Base-by-base conservation (phyloP, 1,140 invertebrate genomes). In the Mactra quadrangularis region DNA sequence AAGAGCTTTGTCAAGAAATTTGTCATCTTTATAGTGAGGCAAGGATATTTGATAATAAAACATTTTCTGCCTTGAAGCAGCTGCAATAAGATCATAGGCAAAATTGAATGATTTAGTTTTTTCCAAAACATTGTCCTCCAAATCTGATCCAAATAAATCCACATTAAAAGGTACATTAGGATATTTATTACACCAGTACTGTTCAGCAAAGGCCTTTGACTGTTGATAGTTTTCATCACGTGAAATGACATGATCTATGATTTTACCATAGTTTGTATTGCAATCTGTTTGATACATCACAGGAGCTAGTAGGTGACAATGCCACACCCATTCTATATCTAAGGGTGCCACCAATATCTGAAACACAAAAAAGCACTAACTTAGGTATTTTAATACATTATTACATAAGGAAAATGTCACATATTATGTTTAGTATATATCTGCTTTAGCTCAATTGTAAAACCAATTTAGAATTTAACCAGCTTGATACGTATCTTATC, bases 281-380 rank as follows among this genome's bases (percentile, higher is more conserved):
- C 93, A 94, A 75, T 94, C 93, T 81, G 87, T 89, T 52, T 66
- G 86, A 78, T 94, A 94, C 53, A 70, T 47, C 15, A 86, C 60
- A 27, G 93, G 93, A 47, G 89, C 87, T 19, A 94, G 84, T 88
- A 94, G 90, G 66, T 92, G 93, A 50, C 89, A 90, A 77, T 94
- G 93, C 94, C 93, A 94, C 50, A 93, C 86, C 93, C 93, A 94
- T 60, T 92, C 91, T 17, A 94, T 89, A 74, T 94, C 93, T 35
- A 93, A 60, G 29, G 93, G 93, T 4, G 94, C 92, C 75, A 88
- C 87, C 41, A 86, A 27, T 22, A 90, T 19, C 70, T 72, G 52
- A 50, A 53, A 70, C n/a, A 70, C 15, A 52, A 31, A 31, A 27
- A 6, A n/a, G n/a, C n/a, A n/a, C n/a, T n/a, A n/a, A 50, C n/a